These are phyloP conservation scores for Nasonia longicornis DNA, from an alignment of 1,140 invertebrate species.

Conservation along the genomic window DNA sequence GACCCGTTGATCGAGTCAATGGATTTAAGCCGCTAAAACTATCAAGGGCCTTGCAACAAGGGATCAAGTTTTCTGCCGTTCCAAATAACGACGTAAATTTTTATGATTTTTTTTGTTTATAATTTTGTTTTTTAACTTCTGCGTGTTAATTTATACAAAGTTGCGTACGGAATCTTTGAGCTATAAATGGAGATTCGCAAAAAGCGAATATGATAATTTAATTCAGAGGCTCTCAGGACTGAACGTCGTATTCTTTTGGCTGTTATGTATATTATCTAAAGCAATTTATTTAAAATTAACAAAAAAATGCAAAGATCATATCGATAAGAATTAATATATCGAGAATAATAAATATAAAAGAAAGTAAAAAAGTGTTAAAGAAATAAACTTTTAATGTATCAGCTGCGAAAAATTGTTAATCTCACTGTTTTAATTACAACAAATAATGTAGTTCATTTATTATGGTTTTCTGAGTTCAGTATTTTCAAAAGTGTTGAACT, in stretches of 20 bases:
- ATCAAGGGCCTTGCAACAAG: neutral
- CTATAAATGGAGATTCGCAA: neutral
- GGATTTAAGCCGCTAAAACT: neutral
- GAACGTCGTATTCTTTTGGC: conserved; percentile 32
- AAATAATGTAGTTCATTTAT: conserved; percentile 23
- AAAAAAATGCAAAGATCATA: conserved; percentile 13
- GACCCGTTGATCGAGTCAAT: conserved; percentile 3
- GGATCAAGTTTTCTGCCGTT: conserved; percentile 19
- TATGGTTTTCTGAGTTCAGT: conserved; percentile 11
- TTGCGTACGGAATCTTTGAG: neutral
- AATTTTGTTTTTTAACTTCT: conserved; percentile 2
- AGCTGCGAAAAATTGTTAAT: conserved; percentile 25
- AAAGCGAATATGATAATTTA: neutral
- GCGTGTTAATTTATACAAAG: neutral
- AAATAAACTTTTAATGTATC: conserved; percentile 23
- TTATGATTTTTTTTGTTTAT: neutral
- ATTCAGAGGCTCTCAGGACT: neutral
- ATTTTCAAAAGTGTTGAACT: conserved; percentile 26
- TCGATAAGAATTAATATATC: conserved; percentile 32
- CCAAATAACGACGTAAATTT: neutral
- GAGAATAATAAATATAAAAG: conserved; percentile 4
- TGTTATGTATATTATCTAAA: conserved; percentile 35
- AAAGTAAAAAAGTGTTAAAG: conserved; percentile 25
- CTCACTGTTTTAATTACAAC: conserved; percentile 19
- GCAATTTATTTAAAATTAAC: conserved; percentile 34